Percentiles rank a stretch among this genome's conserved stretches.
Conservation (phyloP, 2,113 vertebrate genomes). For the Echinops telfairi region DNA sequence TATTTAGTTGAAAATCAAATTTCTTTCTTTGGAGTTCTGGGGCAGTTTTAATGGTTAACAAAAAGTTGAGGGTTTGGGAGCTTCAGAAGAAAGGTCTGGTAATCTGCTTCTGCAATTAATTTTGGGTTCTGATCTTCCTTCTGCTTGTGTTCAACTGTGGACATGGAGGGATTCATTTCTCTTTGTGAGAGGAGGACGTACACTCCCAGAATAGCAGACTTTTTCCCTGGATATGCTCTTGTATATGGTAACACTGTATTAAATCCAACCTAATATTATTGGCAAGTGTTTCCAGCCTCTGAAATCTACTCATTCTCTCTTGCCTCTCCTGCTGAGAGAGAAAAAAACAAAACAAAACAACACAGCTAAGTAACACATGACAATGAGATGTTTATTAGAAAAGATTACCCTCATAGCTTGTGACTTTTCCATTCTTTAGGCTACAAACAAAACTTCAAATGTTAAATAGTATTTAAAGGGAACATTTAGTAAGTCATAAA, state of each 20-base stretch:
- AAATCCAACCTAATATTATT: neutral
- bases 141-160: neutral
- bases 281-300: constrained; percentile 37
- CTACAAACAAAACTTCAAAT: too few relatives aligned
- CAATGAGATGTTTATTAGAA: constrained; percentile 65
- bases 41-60: neutral
- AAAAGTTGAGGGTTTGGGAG: neutral
- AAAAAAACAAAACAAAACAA: neutral
- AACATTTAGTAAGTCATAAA: too few relatives aligned
- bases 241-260: neutral
- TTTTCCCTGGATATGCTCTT: neutral
- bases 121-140: neutral
- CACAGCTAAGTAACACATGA: neutral
- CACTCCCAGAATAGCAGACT: too few relatives aligned
- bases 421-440: neutral
- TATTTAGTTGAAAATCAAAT: neutral
- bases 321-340: constrained; percentile 42
- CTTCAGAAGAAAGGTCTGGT: neutral
- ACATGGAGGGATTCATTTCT: neutral
- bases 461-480: too few relatives aligned
- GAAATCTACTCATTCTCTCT: constrained; percentile 26
- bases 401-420: constrained; percentile 38
- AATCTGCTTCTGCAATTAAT: neutral
- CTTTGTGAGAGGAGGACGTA: neutral
- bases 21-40: neutral